Evolutionary conservation across 2,888 invertebrate species (phyloP).

Genomic region (Microchrysa polita): DNA sequence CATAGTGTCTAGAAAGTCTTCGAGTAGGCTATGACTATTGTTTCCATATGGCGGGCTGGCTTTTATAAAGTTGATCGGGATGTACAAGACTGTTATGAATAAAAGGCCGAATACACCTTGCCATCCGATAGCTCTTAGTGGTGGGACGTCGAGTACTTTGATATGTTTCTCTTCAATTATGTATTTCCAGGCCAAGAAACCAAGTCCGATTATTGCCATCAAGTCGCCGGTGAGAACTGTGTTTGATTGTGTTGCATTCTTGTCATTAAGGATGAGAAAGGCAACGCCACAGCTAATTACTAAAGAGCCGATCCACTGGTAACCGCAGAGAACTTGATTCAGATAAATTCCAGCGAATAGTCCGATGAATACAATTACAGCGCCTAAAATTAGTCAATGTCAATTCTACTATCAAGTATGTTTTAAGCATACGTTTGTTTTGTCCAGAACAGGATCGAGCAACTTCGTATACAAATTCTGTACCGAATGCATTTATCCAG

Average conservation of each 20-base stretch:
- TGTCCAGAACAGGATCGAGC: too few relatives aligned
- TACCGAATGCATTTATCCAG: too few relatives aligned
- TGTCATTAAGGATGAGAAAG: constrained; percentile 80
- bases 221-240: constrained; percentile 84
- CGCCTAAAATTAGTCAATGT: constrained; percentile 67
- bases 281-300: constrained; percentile 76
- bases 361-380: constrained; percentile 90
- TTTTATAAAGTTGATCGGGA: constrained; percentile 84
- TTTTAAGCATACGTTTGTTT: too few relatives aligned
- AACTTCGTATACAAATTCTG: too few relatives aligned
- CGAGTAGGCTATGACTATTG: constrained; percentile 78
- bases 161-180: constrained; percentile 95
- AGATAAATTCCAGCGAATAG: constrained; percentile 86
- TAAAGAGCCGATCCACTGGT: constrained; percentile 82
- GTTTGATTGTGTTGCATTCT: constrained; percentile 66
- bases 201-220: constrained; percentile 77
- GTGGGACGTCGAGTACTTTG: constrained; percentile 82
- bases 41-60: constrained; percentile 80
- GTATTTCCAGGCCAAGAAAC: constrained; percentile 90
- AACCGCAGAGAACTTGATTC: constrained; percentile 69
- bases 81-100: constrained; percentile 70
- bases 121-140: constrained; percentile 93
- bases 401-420: too few relatives aligned
- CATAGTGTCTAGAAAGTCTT: constrained; percentile 87
- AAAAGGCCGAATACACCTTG: constrained; percentile 85